Conservation (phyloP, 1,140 invertebrate genomes). For the Zophobas atratus region DNA sequence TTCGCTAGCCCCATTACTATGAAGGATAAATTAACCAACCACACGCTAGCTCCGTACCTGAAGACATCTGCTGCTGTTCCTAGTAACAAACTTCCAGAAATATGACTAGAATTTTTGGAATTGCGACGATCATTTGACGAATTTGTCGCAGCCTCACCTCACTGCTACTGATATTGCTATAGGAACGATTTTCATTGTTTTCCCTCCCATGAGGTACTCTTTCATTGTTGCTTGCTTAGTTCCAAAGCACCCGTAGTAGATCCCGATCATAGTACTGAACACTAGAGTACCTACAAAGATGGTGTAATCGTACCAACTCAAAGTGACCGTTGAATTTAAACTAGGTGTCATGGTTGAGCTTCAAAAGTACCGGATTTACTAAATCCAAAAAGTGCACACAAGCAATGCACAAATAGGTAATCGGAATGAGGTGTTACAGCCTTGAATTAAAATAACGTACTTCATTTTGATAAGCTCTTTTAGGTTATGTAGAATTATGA, state of each 20-base stretch:
- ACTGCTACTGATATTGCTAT: constrained; percentile 74
- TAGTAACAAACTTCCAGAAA: constrained; percentile 84
- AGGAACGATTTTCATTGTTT: constrained; percentile 73
- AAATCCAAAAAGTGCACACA: too few relatives aligned
- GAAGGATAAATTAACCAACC: constrained; percentile 58
- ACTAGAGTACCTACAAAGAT: constrained; percentile 72
- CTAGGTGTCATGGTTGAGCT: too few relatives aligned
- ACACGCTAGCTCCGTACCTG: constrained; percentile 79
- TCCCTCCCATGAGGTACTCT: constrained; percentile 76
- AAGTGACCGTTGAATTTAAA: too few relatives aligned
- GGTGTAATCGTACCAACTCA: constrained; percentile 68
- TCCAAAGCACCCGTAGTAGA: constrained; percentile 75
- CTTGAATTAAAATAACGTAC: too few relatives aligned
- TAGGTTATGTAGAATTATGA: too few relatives aligned
- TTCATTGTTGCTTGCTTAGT: constrained; percentile 71
- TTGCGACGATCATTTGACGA: neutral
- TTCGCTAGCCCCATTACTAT: neutral
- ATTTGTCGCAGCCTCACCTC: constrained; percentile 59
- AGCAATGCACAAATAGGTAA: too few relatives aligned
- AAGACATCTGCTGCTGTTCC: constrained; percentile 87
- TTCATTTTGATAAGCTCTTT: too few relatives aligned
- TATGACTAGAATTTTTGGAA: constrained; percentile 72
- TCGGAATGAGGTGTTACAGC: too few relatives aligned
- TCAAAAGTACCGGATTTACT: too few relatives aligned
- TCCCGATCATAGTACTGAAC: constrained; percentile 73